Evolutionary conservation across 2,888 invertebrate species (phyloP).

Genomic region (Drosophila cognata): DNA sequence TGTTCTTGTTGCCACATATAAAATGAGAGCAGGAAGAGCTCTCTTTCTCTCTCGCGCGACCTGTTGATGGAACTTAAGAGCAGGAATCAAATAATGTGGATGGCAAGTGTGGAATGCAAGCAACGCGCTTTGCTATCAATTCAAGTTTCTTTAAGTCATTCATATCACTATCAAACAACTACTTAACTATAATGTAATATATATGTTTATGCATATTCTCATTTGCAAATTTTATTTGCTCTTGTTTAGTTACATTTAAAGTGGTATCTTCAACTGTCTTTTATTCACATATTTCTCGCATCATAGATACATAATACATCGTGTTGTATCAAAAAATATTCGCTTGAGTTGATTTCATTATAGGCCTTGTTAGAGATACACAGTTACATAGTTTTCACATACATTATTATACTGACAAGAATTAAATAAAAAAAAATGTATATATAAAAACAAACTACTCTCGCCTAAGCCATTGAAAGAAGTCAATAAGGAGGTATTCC

Average conservation of each 20-base stretch:
- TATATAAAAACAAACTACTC: conserved; percentile 3
- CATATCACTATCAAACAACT: not conserved
- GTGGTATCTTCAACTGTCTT: conserved; percentile 55
- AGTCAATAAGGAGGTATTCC: not conserved
- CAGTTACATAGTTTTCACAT: conserved; percentile 40
- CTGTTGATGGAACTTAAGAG: conserved; percentile 40
- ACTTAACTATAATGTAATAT: conserved; percentile 10
- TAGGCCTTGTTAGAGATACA: conserved; percentile 52
- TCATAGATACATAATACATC: conserved; percentile 64
- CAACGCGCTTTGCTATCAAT: not conserved
- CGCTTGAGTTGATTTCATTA: conserved; percentile 64
- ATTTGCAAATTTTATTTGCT: conserved; percentile 58
- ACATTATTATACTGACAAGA: conserved; percentile 57
- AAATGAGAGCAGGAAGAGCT: conserved; percentile 10
- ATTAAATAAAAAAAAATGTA: conserved; percentile 36
- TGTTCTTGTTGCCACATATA: not conserved
- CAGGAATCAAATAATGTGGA: conserved; percentile 13
- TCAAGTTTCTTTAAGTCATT: not conserved
- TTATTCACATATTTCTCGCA: conserved; percentile 62
- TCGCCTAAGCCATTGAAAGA: not conserved
- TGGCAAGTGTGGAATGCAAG: conserved; percentile 20
- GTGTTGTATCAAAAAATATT: conserved; percentile 48
- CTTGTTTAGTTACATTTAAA: conserved; percentile 52
- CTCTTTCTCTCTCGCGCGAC: conserved; percentile 1
- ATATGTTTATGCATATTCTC: conserved; percentile 36